Conservation (phyloP, 2,797 vertebrate genomes). For the Echiichthys vipera region DNA sequence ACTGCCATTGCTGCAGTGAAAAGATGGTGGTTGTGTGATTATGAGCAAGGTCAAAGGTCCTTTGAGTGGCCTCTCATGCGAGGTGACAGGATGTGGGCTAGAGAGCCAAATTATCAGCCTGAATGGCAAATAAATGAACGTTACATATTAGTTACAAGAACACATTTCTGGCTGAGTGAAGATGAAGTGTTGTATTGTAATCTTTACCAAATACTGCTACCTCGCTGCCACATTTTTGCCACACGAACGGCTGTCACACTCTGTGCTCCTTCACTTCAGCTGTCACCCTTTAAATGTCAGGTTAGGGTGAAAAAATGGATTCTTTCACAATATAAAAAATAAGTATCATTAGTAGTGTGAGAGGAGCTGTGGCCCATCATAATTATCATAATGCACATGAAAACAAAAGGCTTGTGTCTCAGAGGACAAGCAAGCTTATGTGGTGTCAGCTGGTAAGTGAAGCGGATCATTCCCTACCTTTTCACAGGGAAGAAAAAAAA, state of each 20-base stretch:
- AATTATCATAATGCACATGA: slow-evolving; percentile 84
- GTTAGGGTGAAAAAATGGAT: slow-evolving; percentile 48
- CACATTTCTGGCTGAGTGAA: slow-evolving; percentile 43
- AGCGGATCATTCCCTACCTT: slow-evolving; percentile 81
- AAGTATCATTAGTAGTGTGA: slow-evolving; percentile 74
- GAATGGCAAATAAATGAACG: slow-evolving; percentile 40
- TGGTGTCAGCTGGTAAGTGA: slow-evolving; percentile 83
- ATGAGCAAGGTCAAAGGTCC: slow-evolving; percentile 83
- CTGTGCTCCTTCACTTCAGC: slow-evolving; percentile 53
- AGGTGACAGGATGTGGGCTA: slow-evolving; percentile 65
- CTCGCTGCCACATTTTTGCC: slow-evolving; percentile 56
- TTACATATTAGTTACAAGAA: slow-evolving; percentile 42
- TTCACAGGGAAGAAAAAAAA: slow-evolving; percentile 50
- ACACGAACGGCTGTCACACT: slow-evolving; percentile 66
- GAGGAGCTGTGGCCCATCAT: slow-evolving; percentile 76
- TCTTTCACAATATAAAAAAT: slow-evolving; percentile 39
- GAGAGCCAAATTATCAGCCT: slow-evolving; percentile 61
- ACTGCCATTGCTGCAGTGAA: slow-evolving; percentile 77
- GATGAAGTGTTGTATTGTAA: slow-evolving; percentile 36
- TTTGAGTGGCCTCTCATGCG: slow-evolving; percentile 51
- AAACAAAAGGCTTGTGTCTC: slow-evolving; percentile 81
- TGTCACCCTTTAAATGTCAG: slow-evolving; percentile 78
- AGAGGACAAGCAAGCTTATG: slow-evolving; percentile 79
- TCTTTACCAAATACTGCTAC: slow-evolving; percentile 52
- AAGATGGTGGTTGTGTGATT: slow-evolving; percentile 76